Conservation (phyloP, 2,113 vertebrate species). For the Cervus canadensis region DNA sequence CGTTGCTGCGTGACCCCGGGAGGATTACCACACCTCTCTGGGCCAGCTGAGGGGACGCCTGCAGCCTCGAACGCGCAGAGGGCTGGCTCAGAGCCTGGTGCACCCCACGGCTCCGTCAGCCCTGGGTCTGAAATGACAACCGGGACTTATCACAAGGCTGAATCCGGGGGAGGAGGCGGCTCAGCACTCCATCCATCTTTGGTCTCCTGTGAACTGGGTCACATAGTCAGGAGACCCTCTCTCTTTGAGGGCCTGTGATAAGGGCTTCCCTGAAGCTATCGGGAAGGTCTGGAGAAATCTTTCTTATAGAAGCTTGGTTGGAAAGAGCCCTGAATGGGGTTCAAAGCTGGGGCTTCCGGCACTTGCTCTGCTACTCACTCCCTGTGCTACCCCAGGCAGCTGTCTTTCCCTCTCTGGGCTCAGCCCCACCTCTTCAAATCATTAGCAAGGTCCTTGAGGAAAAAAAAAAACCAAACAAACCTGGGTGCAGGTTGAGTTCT, state of each 20-base stretch:
- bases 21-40: background rate
- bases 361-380: background rate
- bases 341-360: background rate
- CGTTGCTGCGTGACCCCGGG: background rate
- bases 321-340: background rate
- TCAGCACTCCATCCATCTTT: background rate
- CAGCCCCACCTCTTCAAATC: background rate
- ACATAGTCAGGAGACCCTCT: background rate
- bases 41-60: background rate
- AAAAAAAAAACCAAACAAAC: background rate
- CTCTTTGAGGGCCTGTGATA: background rate
- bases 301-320: background rate
- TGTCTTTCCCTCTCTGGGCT: background rate
- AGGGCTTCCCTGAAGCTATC: background rate
- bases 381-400: background rate
- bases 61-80: rapidly evolving
- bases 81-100: background rate
- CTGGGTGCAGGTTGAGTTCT: background rate
- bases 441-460: background rate
- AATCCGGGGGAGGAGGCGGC: background rate
- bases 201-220: background rate
- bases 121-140: background rate
- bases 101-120: background rate
- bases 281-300: background rate
- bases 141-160: background rate